phyloP scores from a whole-genome alignment of 2,888 invertebrate genomes.

The Mythimna albipuncta region DNA sequence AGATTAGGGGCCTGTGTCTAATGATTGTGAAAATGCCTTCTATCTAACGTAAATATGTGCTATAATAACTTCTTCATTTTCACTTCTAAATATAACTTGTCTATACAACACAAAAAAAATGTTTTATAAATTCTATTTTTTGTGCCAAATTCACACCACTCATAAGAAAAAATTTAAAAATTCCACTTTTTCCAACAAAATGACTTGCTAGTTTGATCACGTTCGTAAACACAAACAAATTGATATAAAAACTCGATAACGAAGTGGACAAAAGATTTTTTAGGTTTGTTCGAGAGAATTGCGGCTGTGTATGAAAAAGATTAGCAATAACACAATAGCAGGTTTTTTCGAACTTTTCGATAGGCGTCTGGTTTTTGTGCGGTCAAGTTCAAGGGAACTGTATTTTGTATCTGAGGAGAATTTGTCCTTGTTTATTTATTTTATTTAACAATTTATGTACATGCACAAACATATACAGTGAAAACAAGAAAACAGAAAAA shows the following conservation, averaged over 20 bases:
- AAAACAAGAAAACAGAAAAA: too few species aligned
- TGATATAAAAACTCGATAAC: slow-evolving; percentile 59
- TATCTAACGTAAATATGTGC: slow-evolving; percentile 31
- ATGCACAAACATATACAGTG: too few species aligned
- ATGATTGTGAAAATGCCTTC: slow-evolving; percentile 51
- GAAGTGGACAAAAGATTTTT: slow-evolving; percentile 69
- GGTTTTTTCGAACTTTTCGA: slow-evolving; percentile 62
- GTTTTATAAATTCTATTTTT: slow-evolving; percentile 5
- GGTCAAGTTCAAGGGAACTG: slow-evolving; percentile 67
- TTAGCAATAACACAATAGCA: slow-evolving; percentile 64
- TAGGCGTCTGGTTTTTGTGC: slow-evolving; percentile 58
- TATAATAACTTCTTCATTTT: slow-evolving; percentile 26
- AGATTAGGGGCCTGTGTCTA: slow-evolving; percentile 3
- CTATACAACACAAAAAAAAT: background rate
- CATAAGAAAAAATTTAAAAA: background rate
- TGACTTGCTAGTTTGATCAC: slow-evolving; percentile 47
- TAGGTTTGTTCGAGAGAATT: slow-evolving; percentile 66
- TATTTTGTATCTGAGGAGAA: slow-evolving; percentile 31
- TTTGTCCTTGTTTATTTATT: slow-evolving; percentile 27
- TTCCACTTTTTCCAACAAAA: slow-evolving; percentile 31
- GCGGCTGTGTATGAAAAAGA: slow-evolving; percentile 71
- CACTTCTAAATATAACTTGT: background rate
- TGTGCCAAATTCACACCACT: slow-evolving; percentile 16
- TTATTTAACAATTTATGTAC: too few species aligned
- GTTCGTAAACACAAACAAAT: slow-evolving; percentile 48